phyloP scores from a whole-genome alignment of 2,113 vertebrate genomes.

The Lophura nycthemera region DNA sequence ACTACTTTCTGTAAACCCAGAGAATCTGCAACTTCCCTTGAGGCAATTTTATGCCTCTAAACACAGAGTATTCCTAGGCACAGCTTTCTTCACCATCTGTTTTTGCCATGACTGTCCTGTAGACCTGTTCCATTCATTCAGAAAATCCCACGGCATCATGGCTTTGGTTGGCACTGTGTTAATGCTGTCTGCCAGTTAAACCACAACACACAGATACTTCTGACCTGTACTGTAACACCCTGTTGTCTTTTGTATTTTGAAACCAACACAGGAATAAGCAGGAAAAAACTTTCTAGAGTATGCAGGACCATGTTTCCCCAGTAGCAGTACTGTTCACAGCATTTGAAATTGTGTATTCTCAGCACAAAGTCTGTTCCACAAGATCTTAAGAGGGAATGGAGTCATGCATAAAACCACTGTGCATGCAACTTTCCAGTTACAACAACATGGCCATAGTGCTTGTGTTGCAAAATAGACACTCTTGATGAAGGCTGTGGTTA shows the following conservation, averaged over 20 bases:
- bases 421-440: neutral
- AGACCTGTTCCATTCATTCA: neutral
- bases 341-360: neutral
- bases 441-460: neutral
- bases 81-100: neutral
- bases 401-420: neutral
- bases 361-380: neutral
- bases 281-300: neutral
- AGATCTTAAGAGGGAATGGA: neutral
- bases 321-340: fast-evolving
- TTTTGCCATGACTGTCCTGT: neutral
- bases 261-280: neutral
- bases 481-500: neutral
- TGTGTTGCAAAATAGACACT: neutral
- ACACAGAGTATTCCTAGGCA: neutral
- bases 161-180: neutral
- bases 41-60: neutral
- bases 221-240: neutral
- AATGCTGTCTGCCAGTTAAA: neutral
- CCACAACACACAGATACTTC: neutral
- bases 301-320: neutral
- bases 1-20: neutral
- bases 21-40: neutral
- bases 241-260: neutral
- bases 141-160: neutral